phyloP scores from a whole-genome alignment of 2,113 vertebrate genomes.

The Hyperopisus bebe region DNA sequence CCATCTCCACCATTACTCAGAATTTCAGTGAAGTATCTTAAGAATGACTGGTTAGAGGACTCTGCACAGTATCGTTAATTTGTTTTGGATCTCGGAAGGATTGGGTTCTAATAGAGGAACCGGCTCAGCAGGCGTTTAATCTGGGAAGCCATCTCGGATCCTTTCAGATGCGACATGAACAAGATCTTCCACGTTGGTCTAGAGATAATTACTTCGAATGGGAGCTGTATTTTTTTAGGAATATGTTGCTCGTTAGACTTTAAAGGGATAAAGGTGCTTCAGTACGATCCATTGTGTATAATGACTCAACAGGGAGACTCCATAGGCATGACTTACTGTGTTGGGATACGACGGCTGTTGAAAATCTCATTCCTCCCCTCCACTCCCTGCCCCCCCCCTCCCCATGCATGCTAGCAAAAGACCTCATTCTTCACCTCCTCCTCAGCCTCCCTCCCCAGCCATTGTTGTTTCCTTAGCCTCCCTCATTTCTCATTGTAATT shows the following conservation, averaged over 20 bases:
- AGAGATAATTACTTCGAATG: not conserved
- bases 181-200: not conserved
- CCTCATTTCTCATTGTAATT: constrained; percentile 69
- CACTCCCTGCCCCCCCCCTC: not conserved
- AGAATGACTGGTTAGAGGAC: not conserved
- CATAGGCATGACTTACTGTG: not conserved
- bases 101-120: not conserved
- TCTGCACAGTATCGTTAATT: not conserved
- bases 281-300: not conserved
- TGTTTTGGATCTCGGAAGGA: not conserved
- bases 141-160: not conserved
- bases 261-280: not conserved
- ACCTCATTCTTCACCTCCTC: not conserved
- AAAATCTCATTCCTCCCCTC: not conserved
- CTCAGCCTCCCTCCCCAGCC: not conserved
- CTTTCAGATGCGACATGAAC: not conserved
- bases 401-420: not conserved
- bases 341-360: not conserved
- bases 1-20: not conserved
- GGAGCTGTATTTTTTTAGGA: not conserved
- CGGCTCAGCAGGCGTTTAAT: not conserved
- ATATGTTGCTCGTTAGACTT: not conserved
- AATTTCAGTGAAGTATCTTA: not conserved
- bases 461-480: constrained; percentile 13
- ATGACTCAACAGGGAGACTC: not conserved